These are phyloP conservation scores for Heliconius hewitsoni DNA, from an alignment of 1,140 invertebrate genomes.

Conservation along the genomic window DNA sequence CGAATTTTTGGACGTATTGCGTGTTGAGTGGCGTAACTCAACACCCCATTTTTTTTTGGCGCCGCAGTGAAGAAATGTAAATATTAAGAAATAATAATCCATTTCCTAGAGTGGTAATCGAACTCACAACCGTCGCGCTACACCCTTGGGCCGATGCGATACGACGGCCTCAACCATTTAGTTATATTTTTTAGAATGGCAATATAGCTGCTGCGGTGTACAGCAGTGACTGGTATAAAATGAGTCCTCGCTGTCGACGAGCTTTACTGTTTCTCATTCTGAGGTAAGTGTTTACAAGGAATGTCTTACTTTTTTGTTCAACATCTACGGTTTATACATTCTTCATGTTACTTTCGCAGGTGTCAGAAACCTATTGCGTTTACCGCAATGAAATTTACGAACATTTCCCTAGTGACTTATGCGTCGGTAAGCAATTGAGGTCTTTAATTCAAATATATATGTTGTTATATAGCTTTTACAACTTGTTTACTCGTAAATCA, in stretches of 20 bases:
- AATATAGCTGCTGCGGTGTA: slow-evolving; percentile 62
- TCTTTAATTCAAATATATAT: slow-evolving; percentile 1
- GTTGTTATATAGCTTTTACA: too few species aligned
- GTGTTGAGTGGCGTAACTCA: too few species aligned
- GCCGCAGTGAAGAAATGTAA: too few species aligned
- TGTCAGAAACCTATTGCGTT: slow-evolving; percentile 73
- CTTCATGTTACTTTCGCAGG: slow-evolving; percentile 44
- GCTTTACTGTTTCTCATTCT: slow-evolving; percentile 65
- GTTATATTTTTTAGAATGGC: slow-evolving; percentile 53
- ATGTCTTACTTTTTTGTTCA: not conserved
- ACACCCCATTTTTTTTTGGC: too few species aligned
- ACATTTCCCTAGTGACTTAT: slow-evolving; percentile 67
- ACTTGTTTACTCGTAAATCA: too few species aligned
- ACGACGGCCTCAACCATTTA: too few species aligned
- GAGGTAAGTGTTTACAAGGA: slow-evolving; percentile 45
- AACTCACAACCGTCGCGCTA: too few species aligned
- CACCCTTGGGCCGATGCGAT: too few species aligned
- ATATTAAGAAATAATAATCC: too few species aligned
- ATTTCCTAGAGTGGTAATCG: too few species aligned
- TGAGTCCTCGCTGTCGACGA: slow-evolving; percentile 64
- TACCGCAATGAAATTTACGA: slow-evolving; percentile 72
- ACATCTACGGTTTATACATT: not conserved
- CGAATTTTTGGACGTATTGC: too few species aligned
- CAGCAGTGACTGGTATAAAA: slow-evolving; percentile 67
- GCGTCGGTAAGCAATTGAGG: slow-evolving; percentile 56